Evolutionary conservation across 1,140 invertebrate species (phyloP).

Genomic region (Orius laevigatus): DNA sequence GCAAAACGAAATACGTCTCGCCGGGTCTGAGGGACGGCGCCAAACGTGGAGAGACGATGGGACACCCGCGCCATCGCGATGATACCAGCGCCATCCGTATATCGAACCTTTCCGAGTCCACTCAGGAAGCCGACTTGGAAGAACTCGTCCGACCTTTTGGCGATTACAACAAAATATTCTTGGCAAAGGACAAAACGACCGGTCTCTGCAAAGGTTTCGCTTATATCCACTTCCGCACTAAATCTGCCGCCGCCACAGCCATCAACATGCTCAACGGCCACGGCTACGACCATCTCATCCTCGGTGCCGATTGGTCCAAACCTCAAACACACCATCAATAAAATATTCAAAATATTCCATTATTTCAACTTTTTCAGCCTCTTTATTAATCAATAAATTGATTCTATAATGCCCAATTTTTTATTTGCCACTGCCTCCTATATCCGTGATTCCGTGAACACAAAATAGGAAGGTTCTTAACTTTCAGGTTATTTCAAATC

Average conservation of each 20-base stretch:
- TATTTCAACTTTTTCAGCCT: no score
- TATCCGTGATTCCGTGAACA: no score
- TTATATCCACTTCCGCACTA: constrained; percentile 86
- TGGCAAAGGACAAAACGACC: constrained; percentile 70
- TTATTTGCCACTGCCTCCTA: no score
- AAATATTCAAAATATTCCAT: no score
- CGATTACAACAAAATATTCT: constrained; percentile 54
- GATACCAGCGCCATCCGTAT: constrained; percentile 76
- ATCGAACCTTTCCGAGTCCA: constrained; percentile 93
- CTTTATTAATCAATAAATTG: no score
- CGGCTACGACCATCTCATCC: constrained; percentile 95
- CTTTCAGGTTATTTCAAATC: no score
- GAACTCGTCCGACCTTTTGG: constrained; percentile 89
- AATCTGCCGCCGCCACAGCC: constrained; percentile 78
- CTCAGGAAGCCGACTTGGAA: constrained; percentile 85
- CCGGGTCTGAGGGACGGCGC: constrained; percentile 68
- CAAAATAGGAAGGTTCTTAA: no score
- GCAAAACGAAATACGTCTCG: constrained; percentile 54
- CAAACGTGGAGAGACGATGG: constrained; percentile 41
- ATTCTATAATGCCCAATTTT: no score
- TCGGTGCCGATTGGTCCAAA: constrained; percentile 98
- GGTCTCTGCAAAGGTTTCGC: constrained; percentile 86
- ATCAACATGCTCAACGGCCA: constrained; percentile 81
- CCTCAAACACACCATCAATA: constrained; percentile 30
- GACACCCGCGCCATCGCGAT: constrained; percentile 52